Evolutionary conservation across 2,113 vertebrate genomes (phyloP), one percentile per base, ranked within the genome.

Genomic region (Tachycineta bicolor): DNA sequence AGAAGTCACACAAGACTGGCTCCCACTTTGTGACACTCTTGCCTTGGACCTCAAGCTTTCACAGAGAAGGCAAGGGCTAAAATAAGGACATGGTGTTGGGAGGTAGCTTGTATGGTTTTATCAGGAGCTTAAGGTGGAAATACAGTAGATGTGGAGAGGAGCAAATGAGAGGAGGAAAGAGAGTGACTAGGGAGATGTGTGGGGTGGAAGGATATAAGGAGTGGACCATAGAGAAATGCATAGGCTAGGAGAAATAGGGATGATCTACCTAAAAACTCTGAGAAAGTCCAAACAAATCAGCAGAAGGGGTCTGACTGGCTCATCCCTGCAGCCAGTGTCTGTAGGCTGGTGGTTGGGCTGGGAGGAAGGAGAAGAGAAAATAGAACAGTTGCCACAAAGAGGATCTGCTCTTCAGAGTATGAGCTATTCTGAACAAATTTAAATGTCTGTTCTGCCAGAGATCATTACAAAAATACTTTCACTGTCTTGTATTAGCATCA

Each of bases 81-180:
- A 84, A 47, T 74, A 33, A 17, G 5, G 31, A 23, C 0, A 0
- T 28, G 37, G 2, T 3, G 0, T 25, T 87, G 12, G 33, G 33
- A 37, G 23, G 29, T 43, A 33, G 15, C 4, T 95, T 73, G 9
- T 34, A 47, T 41, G 33, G 6, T 47, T 90, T 47, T 37, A 24
- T 39, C 25, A 16, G 29, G 31, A 68, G 6, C 6, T 87, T 39
- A 60, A 7, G 1, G n/a, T 39, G 16, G 29, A 41, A 81, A 52
- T 34, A 77, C 4, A 23, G 44, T 23, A 59, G 39, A 39, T 47
- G 18, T 2, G 1, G 15, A 55, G 31, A 5, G 14, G 19, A 70
- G 14, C 4, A 88, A 75, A 63, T 29, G 41, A 1, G 58, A 63
- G 43, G 73, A 87, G 43, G 74, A 87, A 55, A 41, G 75, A 89